Conservation (phyloP, 2,113 vertebrate species). For the Pachyramphus minor region DNA sequence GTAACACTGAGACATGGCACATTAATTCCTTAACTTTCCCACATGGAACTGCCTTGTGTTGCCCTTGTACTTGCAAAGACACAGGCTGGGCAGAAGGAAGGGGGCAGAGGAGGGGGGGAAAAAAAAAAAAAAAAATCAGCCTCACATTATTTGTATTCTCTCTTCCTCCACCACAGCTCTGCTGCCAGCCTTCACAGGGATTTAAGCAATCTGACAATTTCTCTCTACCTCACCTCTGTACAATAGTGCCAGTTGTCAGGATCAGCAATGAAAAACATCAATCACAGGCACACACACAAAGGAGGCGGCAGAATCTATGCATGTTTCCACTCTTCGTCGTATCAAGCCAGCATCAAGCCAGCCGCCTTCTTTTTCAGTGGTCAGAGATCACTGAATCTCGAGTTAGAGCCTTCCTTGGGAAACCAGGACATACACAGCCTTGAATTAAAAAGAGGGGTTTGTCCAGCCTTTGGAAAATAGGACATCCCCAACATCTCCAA, state of each 20-base stretch:
- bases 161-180: conserved; percentile 6
- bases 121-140: not conserved
- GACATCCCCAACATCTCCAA: fast-evolving
- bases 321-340: not conserved
- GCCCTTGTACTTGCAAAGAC: conserved; percentile 50
- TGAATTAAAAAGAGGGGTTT: not conserved
- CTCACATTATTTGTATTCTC: conserved; percentile 52
- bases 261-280: conserved; percentile 63
- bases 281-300: not conserved
- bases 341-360: not conserved
- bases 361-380: not conserved
- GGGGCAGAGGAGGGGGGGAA: no score
- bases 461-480: not conserved
- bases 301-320: not conserved
- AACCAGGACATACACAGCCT: not conserved
- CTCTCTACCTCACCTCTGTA: conserved; percentile 42
- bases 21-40: conserved; percentile 75
- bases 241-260: conserved; percentile 52
- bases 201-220: conserved; percentile 62
- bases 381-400: not conserved
- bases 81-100: conserved; percentile 1
- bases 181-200: conserved; percentile 34
- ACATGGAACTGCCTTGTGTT: conserved; percentile 51
- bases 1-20: conserved; percentile 67
- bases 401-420: not conserved